phyloP scores from a whole-genome alignment of 2,888 invertebrate genomes.

The Acanthosoma haemorrhoidale region DNA sequence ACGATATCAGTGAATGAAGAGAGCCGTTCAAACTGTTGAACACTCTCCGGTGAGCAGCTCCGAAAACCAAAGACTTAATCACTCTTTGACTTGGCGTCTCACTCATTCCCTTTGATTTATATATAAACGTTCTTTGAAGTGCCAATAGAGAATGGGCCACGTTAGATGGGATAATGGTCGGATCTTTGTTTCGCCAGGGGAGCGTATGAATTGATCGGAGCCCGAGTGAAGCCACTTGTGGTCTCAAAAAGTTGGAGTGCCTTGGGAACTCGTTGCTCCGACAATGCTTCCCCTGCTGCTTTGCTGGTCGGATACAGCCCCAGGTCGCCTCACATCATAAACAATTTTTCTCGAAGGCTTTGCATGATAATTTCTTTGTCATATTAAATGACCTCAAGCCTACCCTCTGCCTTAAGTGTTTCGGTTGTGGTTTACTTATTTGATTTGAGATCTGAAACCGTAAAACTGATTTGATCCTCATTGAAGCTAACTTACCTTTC shows the following conservation, averaged over 20 bases:
- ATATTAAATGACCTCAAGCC: no score
- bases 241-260: neutral
- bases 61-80: neutral
- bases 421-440: no score
- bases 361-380: no score
- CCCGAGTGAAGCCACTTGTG: neutral
- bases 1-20: no score
- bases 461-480: no score
- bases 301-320: neutral
- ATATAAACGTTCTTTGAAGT: slow-evolving; percentile 1
- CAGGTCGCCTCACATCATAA: neutral
- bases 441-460: no score
- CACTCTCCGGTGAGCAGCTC: neutral
- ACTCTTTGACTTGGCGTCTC: slow-evolving; percentile 6
- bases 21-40: neutral
- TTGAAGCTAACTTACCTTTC: no score
- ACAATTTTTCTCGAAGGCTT: neutral
- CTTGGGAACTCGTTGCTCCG: neutral
- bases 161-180: neutral
- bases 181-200: neutral
- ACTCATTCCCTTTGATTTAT: slow-evolving; percentile 3
- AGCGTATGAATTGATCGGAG: neutral
- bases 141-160: neutral
- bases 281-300: slow-evolving; percentile 2
- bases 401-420: no score